phyloP scores from a whole-genome alignment of 2,888 invertebrate genomes.

The Sesia apiformis region DNA sequence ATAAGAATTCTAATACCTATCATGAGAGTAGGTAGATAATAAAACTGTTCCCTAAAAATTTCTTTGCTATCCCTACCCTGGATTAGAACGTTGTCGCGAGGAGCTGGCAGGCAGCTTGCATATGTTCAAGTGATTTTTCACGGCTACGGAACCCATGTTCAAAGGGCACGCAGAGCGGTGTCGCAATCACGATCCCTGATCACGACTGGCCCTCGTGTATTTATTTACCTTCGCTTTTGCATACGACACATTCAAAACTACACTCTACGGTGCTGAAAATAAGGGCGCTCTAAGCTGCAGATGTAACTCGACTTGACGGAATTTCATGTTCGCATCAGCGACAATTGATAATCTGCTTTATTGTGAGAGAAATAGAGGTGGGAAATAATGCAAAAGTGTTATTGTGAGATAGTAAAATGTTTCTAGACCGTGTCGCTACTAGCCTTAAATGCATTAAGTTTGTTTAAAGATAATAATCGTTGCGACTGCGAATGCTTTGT shows the following conservation, averaged over 20 bases:
- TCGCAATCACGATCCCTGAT: constrained; percentile 71
- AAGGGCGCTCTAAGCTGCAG: background rate
- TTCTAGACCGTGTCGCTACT: constrained; percentile 70
- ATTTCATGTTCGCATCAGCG: background rate
- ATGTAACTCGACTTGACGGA: background rate
- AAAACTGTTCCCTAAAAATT: constrained; percentile 1
- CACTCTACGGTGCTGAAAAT: constrained; percentile 17
- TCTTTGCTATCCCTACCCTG: constrained; percentile 35
- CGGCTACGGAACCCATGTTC: constrained; percentile 67
- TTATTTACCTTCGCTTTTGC: constrained; percentile 33
- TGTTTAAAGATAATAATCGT: constrained; percentile 72
- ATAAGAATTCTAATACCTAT: no score
- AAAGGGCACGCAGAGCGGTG: constrained; percentile 71
- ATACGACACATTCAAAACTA: constrained; percentile 20
- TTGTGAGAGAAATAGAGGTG: constrained; percentile 17
- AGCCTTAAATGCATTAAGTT: constrained; percentile 72
- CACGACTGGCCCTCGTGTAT: constrained; percentile 65
- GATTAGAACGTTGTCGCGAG: constrained; percentile 60
- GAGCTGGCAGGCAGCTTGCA: constrained; percentile 55
- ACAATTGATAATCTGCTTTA: constrained; percentile 19
- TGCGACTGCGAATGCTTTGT: constrained; percentile 61
- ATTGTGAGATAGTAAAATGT: constrained; percentile 52
- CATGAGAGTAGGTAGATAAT: no score
- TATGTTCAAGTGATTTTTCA: constrained; percentile 73
- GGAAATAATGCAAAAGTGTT: constrained; percentile 17